Evolutionary conservation across 2,888 invertebrate genomes (phyloP), one percentile per base, ranked within the genome.

Genomic region (Cephus pulcher): DNA sequence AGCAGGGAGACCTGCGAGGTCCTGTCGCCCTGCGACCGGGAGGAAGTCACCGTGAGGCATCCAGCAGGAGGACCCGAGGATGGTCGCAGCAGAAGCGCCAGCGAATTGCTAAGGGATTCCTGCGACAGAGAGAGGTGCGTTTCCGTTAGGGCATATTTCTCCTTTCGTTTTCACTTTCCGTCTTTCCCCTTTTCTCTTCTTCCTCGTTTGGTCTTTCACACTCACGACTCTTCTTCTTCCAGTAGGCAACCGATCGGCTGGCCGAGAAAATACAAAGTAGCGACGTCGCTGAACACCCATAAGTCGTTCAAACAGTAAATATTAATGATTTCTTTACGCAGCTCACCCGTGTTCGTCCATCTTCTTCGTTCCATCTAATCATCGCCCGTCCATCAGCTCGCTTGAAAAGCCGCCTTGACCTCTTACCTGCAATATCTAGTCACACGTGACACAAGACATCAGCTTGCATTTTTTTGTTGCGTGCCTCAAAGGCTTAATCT

Each of bases 81-180:
- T 79, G 86, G 88, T 70, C 93, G 94, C 88, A 94, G 94, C 87
- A 93, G 94, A 88, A 95, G 95, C 87, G 95, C 95, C 78, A 93
- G 93, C 87, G 94, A 95, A 89, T 93, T 95, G 79, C 94, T 95
- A 77, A 94, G 94, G 74, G 94, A 94, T 30, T 86, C 90, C 37
- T 88, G 87, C 81, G 90, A 90, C 73, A 87, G 87, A 68, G 90
- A 90, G 78, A 88, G 88, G 91, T 89, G 82, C 81, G 74, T 32
- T 40, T 15, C 15, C 40, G 2, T 6, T 15, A 6, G 15, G 1
- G 12, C 4, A 6, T 6, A 11, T 15, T 30, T 15, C 3, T 0
- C 3, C n/a, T 11, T 30, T 30, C 3, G 11, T 1, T 30, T 70
- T 2, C 70, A 15, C 30, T 30, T 34, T 15, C 6, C 15, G 12